Base-by-base conservation (phyloP, 1,140 invertebrate species). In the Neoseiulus cucumeris region DNA sequence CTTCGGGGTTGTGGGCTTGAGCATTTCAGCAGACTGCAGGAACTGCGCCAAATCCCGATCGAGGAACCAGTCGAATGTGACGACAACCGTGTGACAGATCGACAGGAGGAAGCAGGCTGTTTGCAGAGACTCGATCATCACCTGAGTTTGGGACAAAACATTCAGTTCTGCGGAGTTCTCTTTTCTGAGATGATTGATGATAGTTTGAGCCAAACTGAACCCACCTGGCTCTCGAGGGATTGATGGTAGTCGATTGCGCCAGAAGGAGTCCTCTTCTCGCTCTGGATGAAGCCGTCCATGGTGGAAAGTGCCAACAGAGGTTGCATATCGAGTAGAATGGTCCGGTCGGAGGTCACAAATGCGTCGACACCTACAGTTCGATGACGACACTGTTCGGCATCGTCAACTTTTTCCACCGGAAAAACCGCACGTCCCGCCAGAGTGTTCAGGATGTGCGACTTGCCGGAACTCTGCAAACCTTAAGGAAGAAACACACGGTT, bases 101-200 rank as follows among this genome's bases (percentile, higher is more conserved):
- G 51, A 59, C 22, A 59, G 22, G 12, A 59, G 51, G 33, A 59
- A 59, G 2, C 17, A 17, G 17, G 51, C 51, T 20, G 51, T 59
- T 25, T 59, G 51, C 51, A 59, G 51, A 25, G 51, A 59, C 17
- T 59, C 51, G 22, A 59, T 33, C 51, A 59, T 59, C 22, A 59
- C 51, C 51, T 59, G 22, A 17, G 22, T 6, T n/a, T n/a, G n/a
- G 9, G 33, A 39, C 4, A 39, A 39, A 9, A 9, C n/a, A n/a
- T n/a, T n/a, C n/a, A n/a, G n/a, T n/a, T n/a, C n/a, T n/a, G n/a
- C n/a, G n/a, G n/a, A n/a, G n/a, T n/a, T n/a, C n/a, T n/a, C n/a
- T n/a, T n/a, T n/a, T n/a, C n/a, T n/a, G n/a, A n/a, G n/a, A n/a
- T n/a, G n/a, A n/a, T n/a, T n/a, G n/a, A n/a, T n/a, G 33, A 39